Conservation (phyloP, 2,797 vertebrate species). For the Passerculus sandwichensis region DNA sequence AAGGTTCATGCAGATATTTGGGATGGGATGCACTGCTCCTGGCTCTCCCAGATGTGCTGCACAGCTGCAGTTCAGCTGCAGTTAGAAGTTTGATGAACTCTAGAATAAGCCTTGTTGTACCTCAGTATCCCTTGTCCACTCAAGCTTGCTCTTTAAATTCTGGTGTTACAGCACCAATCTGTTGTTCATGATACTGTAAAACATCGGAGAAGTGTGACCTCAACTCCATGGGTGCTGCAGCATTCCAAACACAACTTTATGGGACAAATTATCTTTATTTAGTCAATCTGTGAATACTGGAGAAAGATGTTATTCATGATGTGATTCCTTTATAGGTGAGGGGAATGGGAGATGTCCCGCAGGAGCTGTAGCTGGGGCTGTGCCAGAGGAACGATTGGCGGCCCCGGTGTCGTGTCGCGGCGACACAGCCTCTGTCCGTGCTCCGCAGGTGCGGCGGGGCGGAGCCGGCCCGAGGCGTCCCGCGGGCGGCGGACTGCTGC, state of each 20-base stretch:
- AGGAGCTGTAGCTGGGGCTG: not conserved
- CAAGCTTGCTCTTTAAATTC: not conserved
- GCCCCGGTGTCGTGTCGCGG: accelerated
- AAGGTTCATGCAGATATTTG: not conserved
- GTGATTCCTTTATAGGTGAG: not conserved
- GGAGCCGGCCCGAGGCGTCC: not conserved
- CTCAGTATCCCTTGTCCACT: not conserved
- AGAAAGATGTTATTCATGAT: not conserved
- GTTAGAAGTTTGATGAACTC: not conserved
- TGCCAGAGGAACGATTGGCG: not conserved
- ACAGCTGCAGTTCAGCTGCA: not conserved
- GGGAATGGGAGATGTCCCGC: not conserved
- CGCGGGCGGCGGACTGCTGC: not conserved
- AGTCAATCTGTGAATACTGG: not conserved
- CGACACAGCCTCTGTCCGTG: not conserved
- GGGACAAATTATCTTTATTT: not conserved
- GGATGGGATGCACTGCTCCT: not conserved
- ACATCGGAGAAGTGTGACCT: accelerated
- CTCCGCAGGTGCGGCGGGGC: not conserved
- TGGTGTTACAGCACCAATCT: not conserved
- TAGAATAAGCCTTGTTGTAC: not conserved
- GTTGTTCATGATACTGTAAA: not conserved
- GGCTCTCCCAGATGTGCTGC: not conserved
- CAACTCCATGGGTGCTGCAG: not conserved
- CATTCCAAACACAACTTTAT: not conserved